Base-by-base conservation (phyloP, 2,797 vertebrate species). In the Sebastiscus albofasciatus region DNA sequence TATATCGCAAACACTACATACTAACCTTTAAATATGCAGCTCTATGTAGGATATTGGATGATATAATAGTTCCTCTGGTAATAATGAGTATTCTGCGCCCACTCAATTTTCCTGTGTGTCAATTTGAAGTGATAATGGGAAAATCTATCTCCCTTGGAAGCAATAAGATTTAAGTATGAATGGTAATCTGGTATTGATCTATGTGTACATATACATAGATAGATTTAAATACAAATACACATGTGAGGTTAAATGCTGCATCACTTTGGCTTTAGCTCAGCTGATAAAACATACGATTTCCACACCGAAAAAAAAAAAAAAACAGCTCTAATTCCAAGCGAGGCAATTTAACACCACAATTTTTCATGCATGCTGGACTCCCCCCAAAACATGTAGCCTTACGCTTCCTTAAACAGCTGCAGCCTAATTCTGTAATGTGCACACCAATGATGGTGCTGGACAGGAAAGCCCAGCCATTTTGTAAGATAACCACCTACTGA, bases 341-440 rank as follows among this genome's bases (percentile, higher is more conserved):
- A 83, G 55, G 72, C 65, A 60, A 31, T 75, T 79, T 66, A 81
- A 72, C 61, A 61, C 33, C 11, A 71, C 24, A 16, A 31, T 70
- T 67, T 67, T 77, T 83, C 65, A 81, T 72, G 61, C 82, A 62
- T 61, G 67, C 65, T 80, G 68, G 80, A 77, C 72, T 60, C 12
- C 33, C 66, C 71, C 66, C 62, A 46, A 69, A 70, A 75, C 59
- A 76, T 65, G 33, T 67, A 67, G 65, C 67, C 62, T 71, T 24
- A 13, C 8, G 12, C 73, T 80, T 31, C 55, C 34, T 79, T 72
- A 56, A 72, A 66, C 77, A 85, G 75, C 82, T 62, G 70, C 74
- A 67, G 71, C 75, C 55, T 75, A 62, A 58, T 80, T 73, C 46
- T 42, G 49, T 42, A 67, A 83, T 73, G n/a, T 81, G 34, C 61